A percentile compares a stretch with the other conserved stretches of the same genome.
These are phyloP conservation scores for Philonicus albiceps DNA, from an alignment of 2,888 invertebrate genomes.

Conservation along the genomic window DNA sequence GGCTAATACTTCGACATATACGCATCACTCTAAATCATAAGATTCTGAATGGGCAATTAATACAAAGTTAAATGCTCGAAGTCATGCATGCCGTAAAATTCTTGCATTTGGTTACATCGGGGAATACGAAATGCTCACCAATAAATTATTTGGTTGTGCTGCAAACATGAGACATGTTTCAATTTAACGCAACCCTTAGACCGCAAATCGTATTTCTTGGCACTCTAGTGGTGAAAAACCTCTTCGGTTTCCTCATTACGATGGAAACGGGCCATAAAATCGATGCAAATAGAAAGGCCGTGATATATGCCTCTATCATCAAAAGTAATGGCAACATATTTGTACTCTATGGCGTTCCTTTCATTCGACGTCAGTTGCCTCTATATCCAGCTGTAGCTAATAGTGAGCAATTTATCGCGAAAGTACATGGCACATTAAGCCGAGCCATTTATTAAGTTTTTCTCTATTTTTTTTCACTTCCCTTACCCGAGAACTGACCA, in stretches of 20 bases:
- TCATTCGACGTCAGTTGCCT: constrained; percentile 23
- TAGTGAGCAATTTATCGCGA: constrained; percentile 14
- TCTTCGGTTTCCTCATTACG: constrained; percentile 2
- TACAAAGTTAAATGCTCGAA: neutral
- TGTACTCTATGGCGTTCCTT: constrained; percentile 9
- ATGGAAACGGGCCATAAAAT: constrained; percentile 18
- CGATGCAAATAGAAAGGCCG: constrained; percentile 24
- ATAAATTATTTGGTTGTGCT: neutral
- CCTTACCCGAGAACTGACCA: neutral
- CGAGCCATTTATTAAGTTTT: neutral
- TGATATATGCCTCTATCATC: constrained; percentile 27
- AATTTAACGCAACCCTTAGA: neutral
- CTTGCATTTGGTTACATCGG: neutral
- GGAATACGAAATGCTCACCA: neutral
- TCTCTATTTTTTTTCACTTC: neutral
- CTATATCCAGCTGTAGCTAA: constrained; percentile 3
- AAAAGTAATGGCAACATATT: constrained; percentile 11
- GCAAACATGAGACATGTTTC: neutral
- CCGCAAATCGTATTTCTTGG: neutral
- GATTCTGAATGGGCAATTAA: neutral
- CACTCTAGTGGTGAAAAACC: neutral
- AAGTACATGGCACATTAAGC: constrained; percentile 6
- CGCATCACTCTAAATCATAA: neutral
- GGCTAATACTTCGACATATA: neutral
- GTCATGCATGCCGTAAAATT: neutral